Evolutionary conservation across 1,140 invertebrate genomes (phyloP), one percentile per base, ranked within the genome.

Genomic region (Zeugodacus cucurbitae): DNA sequence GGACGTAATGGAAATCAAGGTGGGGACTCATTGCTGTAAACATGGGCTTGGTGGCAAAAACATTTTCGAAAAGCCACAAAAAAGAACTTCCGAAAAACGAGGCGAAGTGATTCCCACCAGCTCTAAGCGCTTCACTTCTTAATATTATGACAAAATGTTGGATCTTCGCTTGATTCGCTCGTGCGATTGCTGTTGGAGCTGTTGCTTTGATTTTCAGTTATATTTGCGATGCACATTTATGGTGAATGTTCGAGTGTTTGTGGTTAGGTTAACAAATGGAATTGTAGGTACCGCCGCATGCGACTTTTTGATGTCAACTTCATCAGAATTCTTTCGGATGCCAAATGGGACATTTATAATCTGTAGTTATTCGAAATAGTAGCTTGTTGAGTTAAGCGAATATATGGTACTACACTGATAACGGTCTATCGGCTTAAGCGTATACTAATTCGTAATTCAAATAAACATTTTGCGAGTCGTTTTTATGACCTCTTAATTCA

Each of bases 31-130:
- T 32, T 74, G 32, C 67, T 74, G 67, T 34, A 74, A 74, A 74
- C 67, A 74, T 74, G 67, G 67, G 67, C 67, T 74, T 74, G 67
- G 67, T 74, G 67, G 29, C 67, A 37, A 74, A 41, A 74, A 74
- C 67, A 74, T 41, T 74, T 74, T n/a, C 8, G 41, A 74, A 74
- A 34, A 74, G 67, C 20, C 32, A 37, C 32, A 37, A 22, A 74
- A 34, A 74, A 67, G 34, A 74, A 74, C 34, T 32, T 41, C 67
- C 67, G 67, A 74, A 37, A 41, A 32, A 22, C 67, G 34, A 41
- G 41, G 20, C 67, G 34, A 41, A 74, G 20, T 5, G 67, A n/a
- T 74, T 34, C 67, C 41, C 29, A 62, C n/a, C 1, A n/a, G 58
- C 58, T 26, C 10, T 17, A n/a, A n/a, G 58, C n/a, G 32, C 8